Percentiles rank a stretch among this genome's conserved stretches.
Evolutionary conservation across 1,140 invertebrate species (phyloP).

Genomic region (Venturia canescens): DNA sequence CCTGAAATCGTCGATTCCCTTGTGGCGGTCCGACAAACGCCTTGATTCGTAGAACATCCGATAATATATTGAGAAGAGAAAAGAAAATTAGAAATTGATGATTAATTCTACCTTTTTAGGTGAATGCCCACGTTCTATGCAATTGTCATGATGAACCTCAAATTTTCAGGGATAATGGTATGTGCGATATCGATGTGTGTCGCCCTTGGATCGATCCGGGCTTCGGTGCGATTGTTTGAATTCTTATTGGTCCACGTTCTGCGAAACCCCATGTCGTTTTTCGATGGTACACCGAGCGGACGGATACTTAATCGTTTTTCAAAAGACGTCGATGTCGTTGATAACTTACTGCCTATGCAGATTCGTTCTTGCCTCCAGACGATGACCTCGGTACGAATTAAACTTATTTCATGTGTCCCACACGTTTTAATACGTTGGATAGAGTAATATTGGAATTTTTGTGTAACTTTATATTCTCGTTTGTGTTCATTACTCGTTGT

Average conservation of each 20-base stretch:
- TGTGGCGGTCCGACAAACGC: no score
- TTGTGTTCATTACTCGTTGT: no score
- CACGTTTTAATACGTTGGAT: background rate
- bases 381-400: constrained; percentile 77
- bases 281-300: constrained; percentile 85
- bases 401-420: constrained; percentile 45
- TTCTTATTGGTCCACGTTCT: constrained; percentile 81
- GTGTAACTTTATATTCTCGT: no score
- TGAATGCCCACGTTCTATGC: no score
- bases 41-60: no score
- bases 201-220: constrained; percentile 80
- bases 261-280: constrained; percentile 84
- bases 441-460: background rate
- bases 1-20: no score
- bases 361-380: constrained; percentile 65
- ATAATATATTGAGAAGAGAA: no score
- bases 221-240: constrained; percentile 80
- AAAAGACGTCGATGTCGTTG: constrained; percentile 84
- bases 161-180: constrained; percentile 77
- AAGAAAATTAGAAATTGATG: no score
- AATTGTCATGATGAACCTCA: constrained; percentile 40
- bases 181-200: constrained; percentile 78
- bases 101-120: no score
- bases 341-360: constrained; percentile 75
- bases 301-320: constrained; percentile 85